Conservation (phyloP, 2,113 vertebrate species). For the Hepsetus odoe region DNA sequence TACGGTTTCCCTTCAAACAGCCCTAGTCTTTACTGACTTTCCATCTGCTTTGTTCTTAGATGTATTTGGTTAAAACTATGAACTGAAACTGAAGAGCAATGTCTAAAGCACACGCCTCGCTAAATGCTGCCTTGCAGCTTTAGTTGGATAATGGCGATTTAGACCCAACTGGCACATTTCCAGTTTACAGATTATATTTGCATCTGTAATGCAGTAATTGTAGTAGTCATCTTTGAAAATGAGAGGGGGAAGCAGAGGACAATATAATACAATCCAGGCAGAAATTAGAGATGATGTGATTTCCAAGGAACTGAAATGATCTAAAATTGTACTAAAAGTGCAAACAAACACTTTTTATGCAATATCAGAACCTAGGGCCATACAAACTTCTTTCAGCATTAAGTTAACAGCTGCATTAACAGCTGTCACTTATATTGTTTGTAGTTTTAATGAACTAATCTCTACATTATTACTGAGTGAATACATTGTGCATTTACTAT, state of each 20-base stretch:
- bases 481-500: too few species aligned
- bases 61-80: background rate
- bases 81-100: background rate
- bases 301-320: background rate
- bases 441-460: too few species aligned
- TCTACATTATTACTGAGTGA: too few species aligned
- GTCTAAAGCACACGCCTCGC: background rate
- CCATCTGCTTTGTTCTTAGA: background rate
- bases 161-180: background rate
- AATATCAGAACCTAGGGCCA: too few species aligned
- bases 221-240: background rate
- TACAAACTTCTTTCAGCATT: too few species aligned
- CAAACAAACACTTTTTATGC: too few species aligned
- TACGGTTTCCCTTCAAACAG: too few species aligned
- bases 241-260: slow-evolving; percentile 1
- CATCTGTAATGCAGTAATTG: background rate
- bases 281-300: background rate
- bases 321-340: too few species aligned
- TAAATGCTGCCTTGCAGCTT: background rate
- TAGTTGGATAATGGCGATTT: background rate
- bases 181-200: background rate
- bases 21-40: background rate
- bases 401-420: too few species aligned
- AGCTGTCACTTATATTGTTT: too few species aligned
- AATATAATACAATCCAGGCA: background rate